A percentile compares a stretch with the other conserved stretches of the same genome.
These are phyloP conservation scores for Leptopilina drosophilae DNA, from an alignment of 2,888 invertebrate species.

Conservation along the genomic window DNA sequence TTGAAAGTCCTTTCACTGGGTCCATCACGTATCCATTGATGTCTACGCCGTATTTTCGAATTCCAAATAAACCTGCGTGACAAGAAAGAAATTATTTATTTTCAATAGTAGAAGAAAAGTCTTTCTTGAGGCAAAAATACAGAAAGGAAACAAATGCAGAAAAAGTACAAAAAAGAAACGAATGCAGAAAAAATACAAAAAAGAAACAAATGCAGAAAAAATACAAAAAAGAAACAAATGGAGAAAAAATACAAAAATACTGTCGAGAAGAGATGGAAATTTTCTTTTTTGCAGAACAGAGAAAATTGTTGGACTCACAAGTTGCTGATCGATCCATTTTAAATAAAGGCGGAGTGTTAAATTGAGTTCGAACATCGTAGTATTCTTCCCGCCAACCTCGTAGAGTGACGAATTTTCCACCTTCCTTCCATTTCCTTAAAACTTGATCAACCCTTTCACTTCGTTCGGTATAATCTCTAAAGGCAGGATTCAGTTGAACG, in stretches of 20 bases:
- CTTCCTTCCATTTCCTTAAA: constrained; percentile 85
- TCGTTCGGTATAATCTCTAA: constrained; percentile 90
- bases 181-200: too few relatives aligned
- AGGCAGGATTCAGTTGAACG: constrained; percentile 92
- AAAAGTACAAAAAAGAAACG: too few relatives aligned
- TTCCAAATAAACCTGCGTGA: constrained; percentile 87
- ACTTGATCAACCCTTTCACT: constrained; percentile 88
- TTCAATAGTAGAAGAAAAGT: constrained; percentile 17
- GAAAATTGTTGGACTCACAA: constrained; percentile 78
- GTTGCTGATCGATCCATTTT: constrained; percentile 95
- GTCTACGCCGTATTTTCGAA: constrained; percentile 95
- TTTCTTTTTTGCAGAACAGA: too few relatives aligned
- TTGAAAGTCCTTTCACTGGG: constrained; percentile 89
- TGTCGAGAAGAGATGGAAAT: too few relatives aligned
- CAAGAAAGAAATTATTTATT: constrained; percentile 39
- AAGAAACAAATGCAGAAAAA: too few relatives aligned
- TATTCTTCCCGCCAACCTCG: constrained; percentile 97
- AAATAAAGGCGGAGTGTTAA: constrained; percentile 81
- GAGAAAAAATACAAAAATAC: too few relatives aligned
- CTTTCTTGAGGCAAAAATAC: too few relatives aligned
- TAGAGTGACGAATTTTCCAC: constrained; percentile 88
- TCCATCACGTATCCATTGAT: constrained; percentile 95
- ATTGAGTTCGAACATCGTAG: constrained; percentile 92
- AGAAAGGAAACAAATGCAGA: too few relatives aligned
- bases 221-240: too few relatives aligned